phyloP scores from a whole-genome alignment of 2,888 invertebrate species.

The Neocrepidodera transversa region DNA sequence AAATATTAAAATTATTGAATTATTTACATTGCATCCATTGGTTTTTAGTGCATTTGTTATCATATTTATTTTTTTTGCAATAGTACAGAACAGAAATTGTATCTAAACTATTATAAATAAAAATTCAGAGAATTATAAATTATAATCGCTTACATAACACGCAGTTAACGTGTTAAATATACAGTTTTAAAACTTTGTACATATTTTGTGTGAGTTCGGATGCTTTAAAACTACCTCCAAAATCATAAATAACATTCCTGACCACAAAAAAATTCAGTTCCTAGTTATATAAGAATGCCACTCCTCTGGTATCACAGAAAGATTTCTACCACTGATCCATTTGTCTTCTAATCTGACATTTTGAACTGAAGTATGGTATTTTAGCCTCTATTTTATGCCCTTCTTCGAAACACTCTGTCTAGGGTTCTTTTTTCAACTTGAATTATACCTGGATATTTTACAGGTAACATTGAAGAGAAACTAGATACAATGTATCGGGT shows the following conservation, averaged over 20 bases:
- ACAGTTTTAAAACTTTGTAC: neutral
- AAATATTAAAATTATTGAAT: no score
- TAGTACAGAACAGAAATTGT: no score
- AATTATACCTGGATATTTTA: conserved; percentile 24
- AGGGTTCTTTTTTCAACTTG: conserved; percentile 23
- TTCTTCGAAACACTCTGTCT: conserved; percentile 28
- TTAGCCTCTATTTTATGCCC: conserved; percentile 32
- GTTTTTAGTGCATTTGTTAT: no score
- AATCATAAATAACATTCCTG: conserved; percentile 31
- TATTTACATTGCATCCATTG: no score
- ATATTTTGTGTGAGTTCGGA: neutral
- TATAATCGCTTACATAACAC: no score
- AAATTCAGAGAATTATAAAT: no score
- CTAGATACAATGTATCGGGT: conserved; percentile 13
- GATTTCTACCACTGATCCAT: conserved; percentile 34
- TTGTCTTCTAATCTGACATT: conserved; percentile 37
- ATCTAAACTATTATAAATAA: no score
- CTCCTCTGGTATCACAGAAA: conserved; percentile 34
- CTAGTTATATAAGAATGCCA: conserved; percentile 34
- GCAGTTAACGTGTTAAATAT: no score
- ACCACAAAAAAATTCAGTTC: conserved; percentile 27
- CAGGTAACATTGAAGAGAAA: conserved; percentile 19
- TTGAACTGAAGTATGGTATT: conserved; percentile 32
- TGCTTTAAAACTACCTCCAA: conserved; percentile 10
- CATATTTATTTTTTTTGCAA: no score